phyloP scores from a whole-genome alignment of 2,797 vertebrate genomes.

The Cyprinodon diabolis region DNA sequence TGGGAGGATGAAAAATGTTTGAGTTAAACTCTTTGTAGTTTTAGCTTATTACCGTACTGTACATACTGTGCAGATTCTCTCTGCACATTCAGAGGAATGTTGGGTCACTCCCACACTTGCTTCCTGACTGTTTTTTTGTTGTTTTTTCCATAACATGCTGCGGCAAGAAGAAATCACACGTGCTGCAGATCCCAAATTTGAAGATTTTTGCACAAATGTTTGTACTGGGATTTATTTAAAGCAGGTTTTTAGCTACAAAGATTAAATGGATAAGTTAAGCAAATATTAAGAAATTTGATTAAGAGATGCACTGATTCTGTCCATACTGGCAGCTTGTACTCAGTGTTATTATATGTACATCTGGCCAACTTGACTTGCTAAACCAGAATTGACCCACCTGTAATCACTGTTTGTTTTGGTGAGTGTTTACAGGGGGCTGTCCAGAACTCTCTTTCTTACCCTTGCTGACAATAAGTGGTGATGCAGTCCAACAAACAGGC shows the following conservation, averaged over 20 bases:
- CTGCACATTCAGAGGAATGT: slow-evolving; percentile 61
- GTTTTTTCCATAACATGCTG: slow-evolving; percentile 9
- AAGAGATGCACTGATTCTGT: slow-evolving; percentile 7
- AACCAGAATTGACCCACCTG: slow-evolving; percentile 4
- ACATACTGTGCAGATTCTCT: slow-evolving; percentile 32
- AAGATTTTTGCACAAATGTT: not conserved
- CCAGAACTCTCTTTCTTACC: slow-evolving; percentile 60
- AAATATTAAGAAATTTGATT: slow-evolving; percentile 2
- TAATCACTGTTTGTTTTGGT: slow-evolving; percentile 50
- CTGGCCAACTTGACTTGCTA: slow-evolving; percentile 30
- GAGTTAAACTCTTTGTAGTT: slow-evolving; percentile 33
- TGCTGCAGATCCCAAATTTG: slow-evolving; percentile 18
- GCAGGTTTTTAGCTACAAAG: not conserved
- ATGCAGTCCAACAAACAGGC: slow-evolving; percentile 46
- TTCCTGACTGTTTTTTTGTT: slow-evolving; percentile 38
- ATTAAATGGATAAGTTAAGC: not conserved
- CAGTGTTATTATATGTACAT: slow-evolving; percentile 14
- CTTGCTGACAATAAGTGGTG: slow-evolving; percentile 51
- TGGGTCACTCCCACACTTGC: slow-evolving; percentile 59
- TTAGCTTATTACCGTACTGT: slow-evolving; percentile 39
- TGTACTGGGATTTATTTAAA: not conserved
- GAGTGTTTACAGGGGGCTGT: slow-evolving; percentile 45
- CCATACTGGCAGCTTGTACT: slow-evolving; percentile 17
- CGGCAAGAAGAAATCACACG: slow-evolving; percentile 23
- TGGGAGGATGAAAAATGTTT: slow-evolving; percentile 48